Conservation (phyloP, 2,113 vertebrate genomes). For the Etheostoma spectabile region DNA sequence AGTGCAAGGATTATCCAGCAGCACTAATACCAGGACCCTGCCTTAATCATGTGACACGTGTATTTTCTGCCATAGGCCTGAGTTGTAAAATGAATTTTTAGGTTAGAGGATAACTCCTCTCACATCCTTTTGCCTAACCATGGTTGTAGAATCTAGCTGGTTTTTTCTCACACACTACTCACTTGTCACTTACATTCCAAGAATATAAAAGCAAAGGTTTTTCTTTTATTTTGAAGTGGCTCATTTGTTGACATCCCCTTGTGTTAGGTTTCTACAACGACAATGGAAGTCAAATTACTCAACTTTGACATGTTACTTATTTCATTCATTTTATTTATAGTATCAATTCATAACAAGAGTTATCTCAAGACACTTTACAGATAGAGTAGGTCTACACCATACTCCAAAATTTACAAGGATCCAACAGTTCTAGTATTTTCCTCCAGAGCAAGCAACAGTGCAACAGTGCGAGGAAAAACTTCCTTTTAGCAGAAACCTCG, state of each 20-base stretch:
- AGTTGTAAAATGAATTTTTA: not conserved
- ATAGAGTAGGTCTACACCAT: too few species aligned
- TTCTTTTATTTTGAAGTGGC: not conserved
- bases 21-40: not conserved
- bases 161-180: not conserved
- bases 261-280: not conserved
- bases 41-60: not conserved
- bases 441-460: too few species aligned
- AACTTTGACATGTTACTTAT: too few species aligned
- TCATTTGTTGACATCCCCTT: not conserved
- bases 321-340: too few species aligned
- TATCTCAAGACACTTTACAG: too few species aligned
- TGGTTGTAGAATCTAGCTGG: not conserved
- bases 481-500: too few species aligned
- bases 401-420: too few species aligned
- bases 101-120: constrained; percentile 1
- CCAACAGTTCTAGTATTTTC: too few species aligned
- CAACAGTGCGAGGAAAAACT: too few species aligned
- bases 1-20: not conserved
- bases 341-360: too few species aligned
- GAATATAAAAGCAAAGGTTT: not conserved
- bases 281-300: not conserved
- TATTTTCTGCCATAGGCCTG: not conserved
- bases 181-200: not conserved
- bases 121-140: not conserved